These are phyloP conservation scores for Salminus brasiliensis DNA, from an alignment of 2,113 vertebrate species.

Conservation along the genomic window DNA sequence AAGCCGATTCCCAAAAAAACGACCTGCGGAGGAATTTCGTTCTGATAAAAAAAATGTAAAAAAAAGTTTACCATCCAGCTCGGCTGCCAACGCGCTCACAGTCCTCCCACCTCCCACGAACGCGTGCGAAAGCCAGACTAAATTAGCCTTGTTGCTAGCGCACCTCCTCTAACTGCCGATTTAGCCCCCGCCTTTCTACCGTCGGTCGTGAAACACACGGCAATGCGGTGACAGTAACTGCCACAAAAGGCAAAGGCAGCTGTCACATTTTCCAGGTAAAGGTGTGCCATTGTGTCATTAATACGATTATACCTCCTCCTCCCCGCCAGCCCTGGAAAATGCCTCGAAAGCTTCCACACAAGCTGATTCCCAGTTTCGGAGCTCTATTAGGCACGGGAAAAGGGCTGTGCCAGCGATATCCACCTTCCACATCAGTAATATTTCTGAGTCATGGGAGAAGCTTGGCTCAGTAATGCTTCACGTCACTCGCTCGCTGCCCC, in stretches of 20 bases:
- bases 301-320: conserved; percentile 18
- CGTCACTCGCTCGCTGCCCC: conserved; percentile 27
- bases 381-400: conserved; percentile 28
- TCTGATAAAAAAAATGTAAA: no score
- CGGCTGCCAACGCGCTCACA: conserved; percentile 62
- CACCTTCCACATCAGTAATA: conserved; percentile 46
- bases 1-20: background rate
- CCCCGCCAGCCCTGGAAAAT: background rate
- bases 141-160: conserved; percentile 38
- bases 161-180: conserved; percentile 5
- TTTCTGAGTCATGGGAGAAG: conserved; percentile 50
- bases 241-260: background rate
- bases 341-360: conserved; percentile 29
- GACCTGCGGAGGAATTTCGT: background rate
- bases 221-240: background rate
- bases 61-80: conserved; percentile 66
- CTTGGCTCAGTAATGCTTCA: conserved; percentile 63
- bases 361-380: conserved; percentile 6
- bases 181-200: background rate
- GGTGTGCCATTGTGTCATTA: conserved; percentile 22
- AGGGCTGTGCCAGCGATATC: conserved; percentile 30
- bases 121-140: conserved; percentile 58
- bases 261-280: conserved; percentile 16
- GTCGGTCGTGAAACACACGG: background rate
- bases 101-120: conserved; percentile 52